Percentiles rank a stretch among this genome's conserved stretches.
Evolutionary conservation across 1,140 invertebrate species (phyloP).

Genomic region (Cecropterus lyciades): DNA sequence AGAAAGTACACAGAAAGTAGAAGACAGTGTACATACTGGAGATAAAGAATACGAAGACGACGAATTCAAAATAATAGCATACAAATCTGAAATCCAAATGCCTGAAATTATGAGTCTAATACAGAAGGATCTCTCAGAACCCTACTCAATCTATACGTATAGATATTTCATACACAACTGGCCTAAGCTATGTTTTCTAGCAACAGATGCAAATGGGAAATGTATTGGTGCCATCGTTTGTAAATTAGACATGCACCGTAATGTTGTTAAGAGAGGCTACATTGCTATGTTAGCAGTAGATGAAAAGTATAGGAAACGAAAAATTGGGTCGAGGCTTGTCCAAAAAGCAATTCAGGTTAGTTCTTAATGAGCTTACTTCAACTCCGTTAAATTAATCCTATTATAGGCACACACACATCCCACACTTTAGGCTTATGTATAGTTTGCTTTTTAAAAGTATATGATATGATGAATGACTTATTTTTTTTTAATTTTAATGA

Average conservation of each 20-base stretch:
- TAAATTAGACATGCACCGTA: constrained; percentile 97
- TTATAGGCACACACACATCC: no score
- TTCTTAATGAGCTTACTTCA: neutral
- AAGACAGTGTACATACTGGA: neutral
- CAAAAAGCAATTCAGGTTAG: constrained; percentile 91
- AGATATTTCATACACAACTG: constrained; percentile 99
- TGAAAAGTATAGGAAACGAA: constrained; percentile 96
- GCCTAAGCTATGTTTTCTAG: constrained; percentile 99
- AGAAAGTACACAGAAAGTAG: constrained; percentile 17
- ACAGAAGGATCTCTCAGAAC: constrained; percentile 99
- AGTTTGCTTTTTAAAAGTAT: no score
- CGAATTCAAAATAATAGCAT: constrained; percentile 78
- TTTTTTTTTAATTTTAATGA: no score
- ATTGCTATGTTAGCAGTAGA: constrained; percentile 99
- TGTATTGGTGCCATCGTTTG: constrained; percentile 99
- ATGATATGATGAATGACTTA: no score
- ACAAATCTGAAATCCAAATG: constrained; percentile 83
- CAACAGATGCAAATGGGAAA: constrained; percentile 90
- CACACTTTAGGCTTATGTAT: no score
- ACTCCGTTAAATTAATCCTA: no score
- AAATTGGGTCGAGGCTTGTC: constrained; percentile 93
- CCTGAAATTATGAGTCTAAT: constrained; percentile 97
- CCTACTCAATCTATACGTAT: constrained; percentile 99
- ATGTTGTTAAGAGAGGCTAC: constrained; percentile 96
- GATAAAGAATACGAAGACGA: constrained; percentile 42